Percentiles rank a stretch among this genome's conserved stretches.
Evolutionary conservation across 2,113 vertebrate genomes (phyloP).

Genomic region (Chloebia gouldiae): DNA sequence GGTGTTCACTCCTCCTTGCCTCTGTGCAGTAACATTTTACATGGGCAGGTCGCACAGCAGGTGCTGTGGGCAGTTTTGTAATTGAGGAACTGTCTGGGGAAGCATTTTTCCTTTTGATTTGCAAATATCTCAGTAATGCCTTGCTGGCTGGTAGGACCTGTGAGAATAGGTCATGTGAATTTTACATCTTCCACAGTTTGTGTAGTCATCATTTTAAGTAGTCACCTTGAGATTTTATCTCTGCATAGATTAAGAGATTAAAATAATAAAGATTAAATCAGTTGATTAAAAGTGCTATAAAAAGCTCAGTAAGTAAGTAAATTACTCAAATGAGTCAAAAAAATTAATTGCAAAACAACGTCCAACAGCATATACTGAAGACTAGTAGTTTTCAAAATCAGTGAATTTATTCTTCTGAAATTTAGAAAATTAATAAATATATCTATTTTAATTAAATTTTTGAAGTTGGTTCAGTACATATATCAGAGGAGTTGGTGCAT

Average conservation of each 20-base stretch:
- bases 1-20: background rate
- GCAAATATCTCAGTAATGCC: background rate
- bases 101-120: background rate
- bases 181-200: background rate
- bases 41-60: background rate
- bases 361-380: background rate
- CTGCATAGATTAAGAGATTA: constrained; percentile 29
- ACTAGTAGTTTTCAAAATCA: background rate
- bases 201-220: background rate
- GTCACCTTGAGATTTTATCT: constrained; percentile 16
- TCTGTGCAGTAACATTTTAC: background rate
- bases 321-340: background rate
- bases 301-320: background rate
- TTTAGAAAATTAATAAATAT: background rate
- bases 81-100: background rate
- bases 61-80: background rate
- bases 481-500: background rate
- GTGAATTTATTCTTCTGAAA: background rate
- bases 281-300: constrained; percentile 1
- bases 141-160: background rate
- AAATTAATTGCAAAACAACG: background rate
- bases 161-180: background rate
- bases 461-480: background rate
- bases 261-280: constrained; percentile 15
- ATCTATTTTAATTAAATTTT: background rate